Evolutionary conservation across 2,113 vertebrate genomes (phyloP), one percentile per base, ranked within the genome.

Genomic region (Machaerirhynchus nigripectus): DNA sequence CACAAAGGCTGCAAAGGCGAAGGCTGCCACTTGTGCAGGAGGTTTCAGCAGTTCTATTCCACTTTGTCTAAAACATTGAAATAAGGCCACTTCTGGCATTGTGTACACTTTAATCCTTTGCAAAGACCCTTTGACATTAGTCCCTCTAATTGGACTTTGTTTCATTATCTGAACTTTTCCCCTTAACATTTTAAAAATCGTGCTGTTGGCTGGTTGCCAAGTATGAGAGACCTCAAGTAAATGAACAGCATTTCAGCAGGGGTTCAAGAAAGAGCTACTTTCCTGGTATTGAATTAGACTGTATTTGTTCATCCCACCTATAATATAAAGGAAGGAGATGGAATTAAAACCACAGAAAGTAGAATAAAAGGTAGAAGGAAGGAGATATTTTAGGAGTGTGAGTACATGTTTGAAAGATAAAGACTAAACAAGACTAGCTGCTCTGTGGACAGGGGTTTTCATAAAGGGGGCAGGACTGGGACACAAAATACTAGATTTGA

Each of bases 51-150:
- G 17, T 47, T 93, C 40, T 60, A 50, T 82, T 53, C 44, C 49
- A 49, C 15, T 73, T 76, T 35, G 27, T 37, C 57, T 65, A 61
- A 85, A 86, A 70, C 35, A 57, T 1, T 46, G 63, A 88, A 87
- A 63, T 74, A 84, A 87, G 55, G 39, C 23, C 27, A 78, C 5
- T 78, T 75, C 42, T 67, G 27, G 35, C 63, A 35, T 19, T 46
- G 33, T 56, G 46, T 35, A 52, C 7, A 2, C 75, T 84, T 74
- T 92, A 84, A 84, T 63, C 24, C 22, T 60, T 83, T 69, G 47
- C 50, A 93, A 70, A 93, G 42, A 27, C 50, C 19, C 55, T 75
- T 90, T 91, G 63, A 69, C 71, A 67, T 64, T 60, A 82, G 28
- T 63, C 42, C 39, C 42, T 44, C 47, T 90, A 90, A 81, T 15